Evolutionary conservation across 1,140 invertebrate species (phyloP).

Genomic region (Leguminivora glycinivorella): DNA sequence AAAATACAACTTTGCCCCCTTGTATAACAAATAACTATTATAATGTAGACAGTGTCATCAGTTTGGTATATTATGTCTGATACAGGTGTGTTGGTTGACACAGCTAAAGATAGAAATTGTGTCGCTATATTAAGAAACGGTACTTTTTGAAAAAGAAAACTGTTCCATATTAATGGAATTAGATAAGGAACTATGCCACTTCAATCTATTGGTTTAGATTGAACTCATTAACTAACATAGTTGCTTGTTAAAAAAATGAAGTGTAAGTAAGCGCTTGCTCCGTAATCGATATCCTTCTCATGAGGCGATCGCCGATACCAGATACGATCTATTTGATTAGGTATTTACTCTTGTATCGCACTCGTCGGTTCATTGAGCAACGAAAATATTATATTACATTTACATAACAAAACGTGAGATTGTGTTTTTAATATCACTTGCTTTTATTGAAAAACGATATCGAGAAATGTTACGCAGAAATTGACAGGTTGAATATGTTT

Average conservation of each 20-base stretch:
- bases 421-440: slow-evolving; percentile 13
- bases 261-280: neutral
- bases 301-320: slow-evolving; percentile 10
- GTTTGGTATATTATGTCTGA: neutral
- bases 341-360: slow-evolving; percentile 20
- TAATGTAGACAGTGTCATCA: neutral
- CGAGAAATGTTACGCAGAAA: slow-evolving; percentile 20
- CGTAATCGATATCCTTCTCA: slow-evolving; percentile 17
- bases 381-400: slow-evolving; percentile 28
- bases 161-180: no score
- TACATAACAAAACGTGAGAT: slow-evolving; percentile 27
- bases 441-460: slow-evolving; percentile 26
- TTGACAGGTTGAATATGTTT: slow-evolving; percentile 1
- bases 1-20: no score
- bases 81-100: slow-evolving; percentile 6
- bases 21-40: no score
- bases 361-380: slow-evolving; percentile 23
- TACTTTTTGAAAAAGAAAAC: neutral
- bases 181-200: neutral
- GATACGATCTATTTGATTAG: slow-evolving; percentile 24
- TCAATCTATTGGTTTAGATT: neutral
- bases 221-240: neutral
- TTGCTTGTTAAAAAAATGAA: neutral
- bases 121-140: neutral
- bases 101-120: neutral